phyloP scores from a whole-genome alignment of 2,888 invertebrate genomes.

The Aphelenchoides bicaudatus region DNA sequence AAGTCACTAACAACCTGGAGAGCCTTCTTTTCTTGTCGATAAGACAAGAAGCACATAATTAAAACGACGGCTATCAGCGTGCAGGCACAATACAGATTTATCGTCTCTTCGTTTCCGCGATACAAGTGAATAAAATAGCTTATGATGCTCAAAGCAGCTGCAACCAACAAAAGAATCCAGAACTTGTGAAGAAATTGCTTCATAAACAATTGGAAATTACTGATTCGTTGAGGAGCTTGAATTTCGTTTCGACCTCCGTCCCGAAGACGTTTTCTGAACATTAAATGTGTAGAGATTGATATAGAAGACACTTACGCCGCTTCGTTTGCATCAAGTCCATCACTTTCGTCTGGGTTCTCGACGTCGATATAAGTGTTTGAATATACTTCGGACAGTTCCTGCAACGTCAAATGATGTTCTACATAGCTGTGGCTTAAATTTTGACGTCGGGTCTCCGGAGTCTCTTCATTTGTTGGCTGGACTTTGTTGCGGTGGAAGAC shows the following conservation, averaged over 20 bases:
- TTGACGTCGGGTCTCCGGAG: conserved; percentile 15
- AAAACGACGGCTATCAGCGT: conserved; percentile 52
- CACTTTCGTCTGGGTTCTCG: conserved; percentile 46
- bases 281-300: neutral
- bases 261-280: conserved; percentile 28
- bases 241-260: conserved; percentile 55
- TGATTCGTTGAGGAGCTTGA: conserved; percentile 39
- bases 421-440: conserved; percentile 45
- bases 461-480: neutral
- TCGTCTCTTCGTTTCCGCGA: conserved; percentile 52
- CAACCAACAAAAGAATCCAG: conserved; percentile 53
- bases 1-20: conserved; percentile 40
- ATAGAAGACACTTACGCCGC: conserved; percentile 38
- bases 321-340: conserved; percentile 50
- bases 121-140: conserved; percentile 57
- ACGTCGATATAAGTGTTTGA: conserved; percentile 53
- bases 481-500: neutral
- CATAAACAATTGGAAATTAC: conserved; percentile 43
- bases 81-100: conserved; percentile 56
- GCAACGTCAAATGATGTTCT: conserved; percentile 51
- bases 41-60: conserved; percentile 51
- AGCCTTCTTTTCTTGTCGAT: conserved; percentile 56
- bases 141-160: conserved; percentile 46
- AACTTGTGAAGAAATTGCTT: conserved; percentile 58
- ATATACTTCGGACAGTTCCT: conserved; percentile 48